Percentiles rank a stretch among this genome's conserved stretches.
Evolutionary conservation across 92 coral and sea anemone genomes (phyloP).

Genomic region (Palythoa grandiflora): DNA sequence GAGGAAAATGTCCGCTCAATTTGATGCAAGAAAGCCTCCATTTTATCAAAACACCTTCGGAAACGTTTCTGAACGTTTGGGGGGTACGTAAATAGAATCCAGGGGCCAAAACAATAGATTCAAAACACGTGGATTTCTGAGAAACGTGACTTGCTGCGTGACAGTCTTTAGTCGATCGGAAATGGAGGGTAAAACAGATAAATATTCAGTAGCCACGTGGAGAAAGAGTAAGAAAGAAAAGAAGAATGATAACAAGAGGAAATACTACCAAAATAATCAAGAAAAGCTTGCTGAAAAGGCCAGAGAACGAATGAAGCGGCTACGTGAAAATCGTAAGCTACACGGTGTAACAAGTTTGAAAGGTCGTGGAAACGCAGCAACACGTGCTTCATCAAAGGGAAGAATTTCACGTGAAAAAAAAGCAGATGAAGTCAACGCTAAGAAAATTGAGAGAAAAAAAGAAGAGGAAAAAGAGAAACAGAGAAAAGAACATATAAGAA

Average conservation of each 20-base stretch:
- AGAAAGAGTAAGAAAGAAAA: slow-evolving; percentile 42
- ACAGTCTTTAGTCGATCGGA: slow-evolving; percentile 4
- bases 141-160: slow-evolving; percentile 39
- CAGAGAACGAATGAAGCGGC: slow-evolving; percentile 44
- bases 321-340: slow-evolving; percentile 34
- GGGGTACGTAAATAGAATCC: slow-evolving; percentile 9
- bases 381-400: slow-evolving; percentile 38
- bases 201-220: slow-evolving; percentile 34
- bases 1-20: background rate
- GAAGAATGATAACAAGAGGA: slow-evolving; percentile 45
- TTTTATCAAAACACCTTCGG: slow-evolving; percentile 2
- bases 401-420: slow-evolving; percentile 9
- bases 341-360: slow-evolving; percentile 10
- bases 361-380: slow-evolving; percentile 21
- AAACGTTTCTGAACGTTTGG: background rate
- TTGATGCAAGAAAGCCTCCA: slow-evolving; percentile 6
- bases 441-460: slow-evolving; percentile 35
- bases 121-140: slow-evolving; percentile 15
- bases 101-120: slow-evolving; percentile 29
- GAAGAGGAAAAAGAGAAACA: slow-evolving; percentile 41
- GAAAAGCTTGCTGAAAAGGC: slow-evolving; percentile 58
- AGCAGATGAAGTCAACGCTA: slow-evolving; percentile 9
- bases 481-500: slow-evolving; percentile 45
- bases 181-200: slow-evolving; percentile 39
- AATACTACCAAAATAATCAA: slow-evolving; percentile 46